A percentile compares a stretch with the other conserved stretches of the same genome.
phyloP scores from a whole-genome alignment of 2,797 vertebrate species.

The Tenualosa thibaudeaui region DNA sequence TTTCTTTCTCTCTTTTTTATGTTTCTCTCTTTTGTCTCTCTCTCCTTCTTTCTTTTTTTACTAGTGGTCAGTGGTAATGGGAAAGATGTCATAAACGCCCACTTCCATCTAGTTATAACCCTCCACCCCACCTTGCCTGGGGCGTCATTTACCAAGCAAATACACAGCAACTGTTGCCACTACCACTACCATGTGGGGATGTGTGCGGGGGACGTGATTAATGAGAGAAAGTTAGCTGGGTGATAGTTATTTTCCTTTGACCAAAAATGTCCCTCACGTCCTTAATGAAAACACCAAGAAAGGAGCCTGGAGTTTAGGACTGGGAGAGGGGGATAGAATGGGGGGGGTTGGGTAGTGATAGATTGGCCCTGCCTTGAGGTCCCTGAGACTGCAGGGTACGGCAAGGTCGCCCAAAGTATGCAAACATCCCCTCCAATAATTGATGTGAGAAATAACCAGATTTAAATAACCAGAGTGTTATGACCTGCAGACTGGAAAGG shows the following conservation, averaged over 20 bases:
- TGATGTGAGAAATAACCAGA: constrained; percentile 31
- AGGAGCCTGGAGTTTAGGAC: constrained; percentile 11
- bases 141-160: constrained; percentile 61
- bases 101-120: constrained; percentile 22
- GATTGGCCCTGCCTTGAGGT: constrained; percentile 30
- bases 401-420: background rate
- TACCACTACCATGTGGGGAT: constrained; percentile 41
- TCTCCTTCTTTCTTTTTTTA: background rate
- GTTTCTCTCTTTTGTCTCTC: background rate
- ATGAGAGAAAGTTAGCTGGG: constrained; percentile 56
- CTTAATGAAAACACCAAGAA: constrained; percentile 42
- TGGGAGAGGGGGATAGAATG: background rate
- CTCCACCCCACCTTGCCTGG: constrained; percentile 41
- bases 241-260: constrained; percentile 51
- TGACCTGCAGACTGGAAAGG: constrained; percentile 11
- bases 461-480: background rate
- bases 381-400: background rate
- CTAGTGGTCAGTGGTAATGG: background rate
- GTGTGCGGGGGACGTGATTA: constrained; percentile 54
- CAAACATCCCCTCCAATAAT: constrained; percentile 9
- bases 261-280: constrained; percentile 34
- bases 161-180: constrained; percentile 57
- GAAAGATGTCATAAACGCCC: constrained; percentile 46
- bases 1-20: background rate
- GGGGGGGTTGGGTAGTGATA: constrained; percentile 27